Evolutionary conservation across 1,140 invertebrate genomes (phyloP), one percentile per base, ranked within the genome.

Genomic region (Andricus grossulariae): DNA sequence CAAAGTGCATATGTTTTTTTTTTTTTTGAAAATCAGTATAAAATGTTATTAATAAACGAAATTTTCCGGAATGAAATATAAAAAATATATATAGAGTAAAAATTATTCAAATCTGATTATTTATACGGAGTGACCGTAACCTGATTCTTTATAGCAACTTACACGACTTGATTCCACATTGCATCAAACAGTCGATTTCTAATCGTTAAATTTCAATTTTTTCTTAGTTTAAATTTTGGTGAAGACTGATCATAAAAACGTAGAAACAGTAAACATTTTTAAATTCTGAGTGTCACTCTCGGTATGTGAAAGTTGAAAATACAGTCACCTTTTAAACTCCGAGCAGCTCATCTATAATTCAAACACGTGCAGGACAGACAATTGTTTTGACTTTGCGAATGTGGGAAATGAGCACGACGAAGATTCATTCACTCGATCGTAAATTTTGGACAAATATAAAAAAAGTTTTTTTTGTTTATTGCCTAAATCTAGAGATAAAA

Each of bases 311-410:
- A 66, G 25, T 32, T 66, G 25, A 66, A 66, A 66, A 66, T 66
- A 66, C 39, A 39, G 60, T 66, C 60, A 66, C 60, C 60, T 66
- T 66, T 66, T 66, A 66, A 66, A 32, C 21, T 66, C 55, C 60
- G 60, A 66, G 60, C 39, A 16, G 32, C 60, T 66, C 60, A 66
- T 66, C 60, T 66, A 66, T 66, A 66, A 66, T 66, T 66, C 60
- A 66, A 66, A 66, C 60, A 66, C 60, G 25, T 66, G 60, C 60
- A 39, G n/a, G 60, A 5, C 60, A 39, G 60, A 16, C 60, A 66
- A 66, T 66, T 66, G 60, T 66, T 66, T 66, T 66, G 60, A n/a
- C 60, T 66, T 25, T 66, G 39, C 60, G 32, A 66, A 39, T 66
- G 60, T 66, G 55, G 55, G 7, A 25, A 10, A 55, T 55, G 54